Percentiles rank a stretch among this genome's conserved stretches.
Evolutionary conservation across 1,140 invertebrate species (phyloP).

Genomic region (Orussus abietinus): DNA sequence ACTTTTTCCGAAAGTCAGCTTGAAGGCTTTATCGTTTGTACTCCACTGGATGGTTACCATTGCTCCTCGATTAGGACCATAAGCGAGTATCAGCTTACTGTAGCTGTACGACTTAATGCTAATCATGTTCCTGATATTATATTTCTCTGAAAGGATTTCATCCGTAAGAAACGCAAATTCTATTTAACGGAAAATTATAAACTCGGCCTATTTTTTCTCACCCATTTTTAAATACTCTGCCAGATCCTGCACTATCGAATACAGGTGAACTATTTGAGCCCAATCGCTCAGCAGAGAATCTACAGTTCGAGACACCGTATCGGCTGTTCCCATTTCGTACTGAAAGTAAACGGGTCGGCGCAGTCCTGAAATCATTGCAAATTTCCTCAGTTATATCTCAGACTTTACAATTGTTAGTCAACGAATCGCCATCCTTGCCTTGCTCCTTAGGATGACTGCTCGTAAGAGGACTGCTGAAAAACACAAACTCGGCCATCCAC

Average conservation of each 20-base stretch:
- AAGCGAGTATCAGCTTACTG: conserved; percentile 73
- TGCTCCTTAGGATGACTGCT: conserved; percentile 82
- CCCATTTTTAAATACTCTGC: conserved; percentile 65
- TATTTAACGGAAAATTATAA: no score
- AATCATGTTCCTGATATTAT: conserved; percentile 60
- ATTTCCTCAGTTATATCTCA: no score
- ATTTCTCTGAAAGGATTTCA: conserved; percentile 56
- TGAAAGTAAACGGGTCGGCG: conserved; percentile 82
- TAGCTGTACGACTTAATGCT: conserved; percentile 82
- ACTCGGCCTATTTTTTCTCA: conserved; percentile 30
- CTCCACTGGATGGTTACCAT: conserved; percentile 75
- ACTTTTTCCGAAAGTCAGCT: conserved; percentile 62
- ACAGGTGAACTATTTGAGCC: conserved; percentile 86
- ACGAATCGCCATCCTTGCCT: no score
- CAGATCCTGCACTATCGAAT: conserved; percentile 77
- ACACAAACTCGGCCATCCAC: conserved; percentile 89
- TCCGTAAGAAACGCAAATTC: no score
- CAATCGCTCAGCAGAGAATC: conserved; percentile 84
- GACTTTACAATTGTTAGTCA: conserved; percentile 8
- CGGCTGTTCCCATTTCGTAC: conserved; percentile 79
- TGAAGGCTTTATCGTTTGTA: conserved; percentile 67
- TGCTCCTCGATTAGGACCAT: conserved; percentile 74
- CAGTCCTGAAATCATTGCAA: conserved; percentile 53
- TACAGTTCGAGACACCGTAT: conserved; percentile 70
- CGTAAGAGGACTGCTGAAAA: conserved; percentile 77